A percentile compares a stretch with the other conserved stretches of the same genome.
Conservation (phyloP, 2,888 invertebrate species). For the Nemotelus nigrinus region DNA sequence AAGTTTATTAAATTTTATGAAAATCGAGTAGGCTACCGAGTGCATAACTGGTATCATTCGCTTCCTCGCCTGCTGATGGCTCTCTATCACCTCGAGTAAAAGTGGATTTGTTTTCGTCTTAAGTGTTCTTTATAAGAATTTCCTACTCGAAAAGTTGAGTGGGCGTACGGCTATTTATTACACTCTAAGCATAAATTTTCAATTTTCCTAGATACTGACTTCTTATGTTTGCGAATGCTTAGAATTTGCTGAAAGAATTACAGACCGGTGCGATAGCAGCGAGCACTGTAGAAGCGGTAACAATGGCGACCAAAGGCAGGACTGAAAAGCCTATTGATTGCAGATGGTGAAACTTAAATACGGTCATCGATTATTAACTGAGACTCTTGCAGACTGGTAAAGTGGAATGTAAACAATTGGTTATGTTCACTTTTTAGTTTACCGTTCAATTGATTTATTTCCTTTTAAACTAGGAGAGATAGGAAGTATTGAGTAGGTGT, state of each 20-base stretch:
- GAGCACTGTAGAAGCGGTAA: too few species aligned
- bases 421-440: too few species aligned
- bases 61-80: background rate
- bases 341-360: too few species aligned
- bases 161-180: conserved; percentile 31
- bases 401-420: too few species aligned
- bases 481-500: too few species aligned
- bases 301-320: too few species aligned
- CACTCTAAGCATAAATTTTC: conserved; percentile 39
- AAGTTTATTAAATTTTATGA: conserved; percentile 21
- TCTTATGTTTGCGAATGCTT: conserved; percentile 1
- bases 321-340: too few species aligned
- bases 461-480: too few species aligned
- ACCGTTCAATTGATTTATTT: too few species aligned
- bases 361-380: too few species aligned
- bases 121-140: conserved; percentile 19
- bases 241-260: background rate
- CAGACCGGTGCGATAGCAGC: too few species aligned
- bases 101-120: conserved; percentile 19
- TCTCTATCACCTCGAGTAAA: background rate
- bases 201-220: conserved; percentile 32
- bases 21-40: conserved; percentile 21
- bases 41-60: background rate
- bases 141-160: conserved; percentile 36
- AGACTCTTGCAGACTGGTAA: too few species aligned